phyloP scores from a whole-genome alignment of 2,113 vertebrate genomes.

The Triplophysa dalaica region DNA sequence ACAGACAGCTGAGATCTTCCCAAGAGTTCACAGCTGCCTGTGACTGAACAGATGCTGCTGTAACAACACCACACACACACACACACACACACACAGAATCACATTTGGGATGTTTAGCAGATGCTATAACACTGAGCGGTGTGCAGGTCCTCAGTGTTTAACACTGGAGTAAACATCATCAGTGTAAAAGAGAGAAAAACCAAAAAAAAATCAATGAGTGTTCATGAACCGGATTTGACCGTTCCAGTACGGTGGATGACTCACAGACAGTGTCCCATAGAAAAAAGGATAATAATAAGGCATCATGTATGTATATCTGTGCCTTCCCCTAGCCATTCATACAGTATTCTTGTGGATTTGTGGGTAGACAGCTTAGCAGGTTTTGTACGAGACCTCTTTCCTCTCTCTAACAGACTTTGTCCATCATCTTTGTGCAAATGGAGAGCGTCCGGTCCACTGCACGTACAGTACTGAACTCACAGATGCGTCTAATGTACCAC shows the following conservation, averaged over 20 bases:
- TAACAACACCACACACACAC: conserved; percentile 9
- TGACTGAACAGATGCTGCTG: conserved; percentile 25
- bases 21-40: conserved; percentile 21
- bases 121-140: conserved; percentile 6
- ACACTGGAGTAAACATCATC: conserved; percentile 19
- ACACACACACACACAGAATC: conserved; percentile 8
- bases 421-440: not conserved
- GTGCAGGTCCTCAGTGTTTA: conserved; percentile 2
- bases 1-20: not conserved
- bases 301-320: too few species aligned
- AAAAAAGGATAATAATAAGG: too few species aligned
- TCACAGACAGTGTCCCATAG: too few species aligned
- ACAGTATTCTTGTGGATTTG: too few species aligned
- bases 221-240: too few species aligned
- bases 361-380: too few species aligned
- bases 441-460: not conserved
- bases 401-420: not conserved
- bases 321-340: too few species aligned
- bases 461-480: not conserved
- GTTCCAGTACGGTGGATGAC: too few species aligned
- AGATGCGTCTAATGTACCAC: not conserved
- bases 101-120: conserved; percentile 16
- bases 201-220: too few species aligned
- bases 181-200: not conserved
- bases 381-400: too few species aligned